Evolutionary conservation across 2,797 vertebrate species (phyloP), one percentile per base, ranked within the genome.

Genomic region (Falco columbarius): DNA sequence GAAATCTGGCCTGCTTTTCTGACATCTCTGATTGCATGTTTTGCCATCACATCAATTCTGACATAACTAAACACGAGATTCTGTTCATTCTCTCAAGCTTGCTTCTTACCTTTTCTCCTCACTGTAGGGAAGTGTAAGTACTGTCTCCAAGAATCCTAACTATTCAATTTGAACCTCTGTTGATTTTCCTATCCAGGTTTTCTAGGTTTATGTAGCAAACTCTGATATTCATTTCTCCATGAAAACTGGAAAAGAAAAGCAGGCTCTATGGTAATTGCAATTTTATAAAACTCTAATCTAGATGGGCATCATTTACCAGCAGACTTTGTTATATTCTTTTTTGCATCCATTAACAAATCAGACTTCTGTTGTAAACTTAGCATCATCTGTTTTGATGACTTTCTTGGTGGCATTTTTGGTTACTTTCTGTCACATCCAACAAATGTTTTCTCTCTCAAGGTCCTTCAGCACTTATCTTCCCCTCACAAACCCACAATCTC

Each of bases 231-330:
- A 6, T 93, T 86, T 67, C 22, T 94, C 10, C 24, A 6, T 54
- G 17, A 61, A 40, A 79, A 32, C 17, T 34, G 24, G 14, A 38
- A 68, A 27, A 49, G 14, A 83, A 75, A 71, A 81, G 4, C 1
- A 74, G 27, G 8, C 15, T 72, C 9, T 42, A 38, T 3, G 30
- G 17, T 34, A 21, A 18, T 17, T 29, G 10, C 6, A 46, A 70
- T 77, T 79, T 84, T 3, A 40, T n/a, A 81, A 71, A 91, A 49
- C 3, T 27, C 10, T 36, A 51, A 21, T 7, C 26, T 55, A 49
- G 29, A 20, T 11, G 3, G 7, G 4, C 24, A 63, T 54, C 0
- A 0, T 32, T 71, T 47, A 68, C 2, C 14, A 51, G 62, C 21
- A 51, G 26, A 55, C 22, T 85, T 83, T 29, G 4, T 54, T 38